A percentile compares a stretch with the other conserved stretches of the same genome.
These are phyloP conservation scores for Seriola aureovittata DNA, from an alignment of 2,113 vertebrate species.

Conservation along the genomic window DNA sequence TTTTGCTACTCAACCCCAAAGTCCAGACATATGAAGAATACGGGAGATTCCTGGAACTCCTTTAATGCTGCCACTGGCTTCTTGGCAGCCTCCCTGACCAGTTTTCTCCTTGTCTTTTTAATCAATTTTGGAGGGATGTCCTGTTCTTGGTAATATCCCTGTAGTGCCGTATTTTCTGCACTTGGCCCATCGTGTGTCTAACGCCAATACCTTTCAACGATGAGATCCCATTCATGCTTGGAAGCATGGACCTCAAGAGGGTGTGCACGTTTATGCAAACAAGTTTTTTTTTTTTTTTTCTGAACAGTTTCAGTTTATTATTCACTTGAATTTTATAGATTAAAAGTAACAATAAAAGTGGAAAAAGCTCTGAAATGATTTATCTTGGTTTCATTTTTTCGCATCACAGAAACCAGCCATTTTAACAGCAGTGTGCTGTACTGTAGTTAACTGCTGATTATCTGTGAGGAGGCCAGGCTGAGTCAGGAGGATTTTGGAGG, in stretches of 20 bases:
- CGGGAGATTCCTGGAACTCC: neutral
- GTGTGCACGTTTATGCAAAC: neutral
- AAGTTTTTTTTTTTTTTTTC: neutral
- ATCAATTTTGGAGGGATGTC: neutral
- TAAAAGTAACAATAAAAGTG: neutral
- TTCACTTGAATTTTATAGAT: neutral
- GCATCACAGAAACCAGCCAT: neutral
- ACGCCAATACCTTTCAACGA: neutral
- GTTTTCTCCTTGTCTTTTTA: neutral
- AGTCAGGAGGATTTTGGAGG: conserved; percentile 38
- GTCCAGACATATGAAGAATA: neutral
- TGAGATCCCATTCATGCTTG: neutral
- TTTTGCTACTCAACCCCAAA: no score
- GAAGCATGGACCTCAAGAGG: neutral
- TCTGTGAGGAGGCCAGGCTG: conserved; percentile 30
- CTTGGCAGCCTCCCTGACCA: neutral
- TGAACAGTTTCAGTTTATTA: neutral
- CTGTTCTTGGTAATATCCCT: neutral
- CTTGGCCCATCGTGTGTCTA: neutral
- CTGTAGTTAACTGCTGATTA: conserved; percentile 30
- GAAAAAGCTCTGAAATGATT: neutral
- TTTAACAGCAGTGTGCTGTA: neutral
- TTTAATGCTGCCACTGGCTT: neutral
- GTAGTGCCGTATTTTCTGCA: neutral
- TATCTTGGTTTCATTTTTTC: neutral